Base-by-base conservation (phyloP, 1,140 invertebrate genomes). In the Macrosteles quadrilineatus region DNA sequence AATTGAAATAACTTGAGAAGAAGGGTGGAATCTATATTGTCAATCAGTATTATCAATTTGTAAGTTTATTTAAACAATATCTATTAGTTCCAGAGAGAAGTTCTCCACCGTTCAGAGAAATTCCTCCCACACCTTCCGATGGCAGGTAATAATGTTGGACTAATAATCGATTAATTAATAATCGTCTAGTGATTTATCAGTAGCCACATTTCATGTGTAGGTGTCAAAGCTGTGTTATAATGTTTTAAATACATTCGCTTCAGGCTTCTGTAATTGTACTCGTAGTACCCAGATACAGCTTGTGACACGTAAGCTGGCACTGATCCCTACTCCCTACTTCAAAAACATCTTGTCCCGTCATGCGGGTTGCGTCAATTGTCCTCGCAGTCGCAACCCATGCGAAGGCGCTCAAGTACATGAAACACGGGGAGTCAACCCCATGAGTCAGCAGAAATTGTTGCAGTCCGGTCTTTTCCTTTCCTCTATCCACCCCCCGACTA, bases 61-160 rank as follows among this genome's bases (percentile, higher is more conserved):
- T n/a, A n/a, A n/a, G n/a, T n/a, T n/a, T n/a, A n/a, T n/a, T n/a
- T n/a, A n/a, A n/a, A n/a, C n/a, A n/a, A n/a, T n/a, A n/a, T n/a
- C n/a, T 25, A 40, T 55, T 4, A 68, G 32, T 73, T 74, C 66
- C 59, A 69, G 72, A 75, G 12, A 68, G 67, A 64, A 68, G 30
- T n/a, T 66, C 63, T 2, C 36, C 57, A 23, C 57, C 68, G 6
- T 50, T 67, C 30, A 59, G 29, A 66, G 55, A 66, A 21, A 25
- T 70, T 43, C 36, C 59, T 19, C 47, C 23, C 31, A 36, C 67
- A 45, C 70, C 70, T 45, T 63, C 29, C 32, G 68, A 69, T 53
- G 19, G 57, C 55, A 69, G 67, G 67, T 72, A 36, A n/a, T 21
- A 31, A 21, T 70, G 25, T 55, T 57, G 36, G 64, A 14, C 17